phyloP scores from a whole-genome alignment of 2,113 vertebrate genomes.

The Albula goreensis region DNA sequence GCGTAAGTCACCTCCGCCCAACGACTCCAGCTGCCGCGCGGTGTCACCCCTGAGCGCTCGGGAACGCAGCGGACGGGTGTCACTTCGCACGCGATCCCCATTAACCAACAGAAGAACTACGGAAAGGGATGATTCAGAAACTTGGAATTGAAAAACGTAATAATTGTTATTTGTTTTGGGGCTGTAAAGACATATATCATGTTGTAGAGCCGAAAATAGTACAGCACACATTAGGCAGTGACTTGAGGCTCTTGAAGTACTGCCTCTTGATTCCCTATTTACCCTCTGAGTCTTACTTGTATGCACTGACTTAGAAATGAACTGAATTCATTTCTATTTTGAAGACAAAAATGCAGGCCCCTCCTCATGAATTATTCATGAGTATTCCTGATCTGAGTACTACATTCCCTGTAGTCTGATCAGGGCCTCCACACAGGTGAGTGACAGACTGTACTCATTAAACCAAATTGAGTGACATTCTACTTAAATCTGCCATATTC shows the following conservation, averaged over 20 bases:
- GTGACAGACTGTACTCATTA: conserved; percentile 44
- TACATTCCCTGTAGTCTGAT: conserved; percentile 5
- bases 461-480: conserved; percentile 54
- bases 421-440: not conserved
- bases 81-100: not conserved
- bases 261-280: not conserved
- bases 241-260: not conserved
- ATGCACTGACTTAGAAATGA: not conserved
- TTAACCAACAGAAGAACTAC: not conserved
- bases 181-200: not conserved
- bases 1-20: conserved; percentile 41
- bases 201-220: conserved; percentile 6
- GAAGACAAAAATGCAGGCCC: not conserved
- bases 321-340: conserved; percentile 9
- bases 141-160: not conserved
- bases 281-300: not conserved
- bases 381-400: not conserved
- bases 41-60: conserved; percentile 7
- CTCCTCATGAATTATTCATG: not conserved
- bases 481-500: conserved; percentile 43
- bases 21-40: conserved; percentile 26
- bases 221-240: not conserved
- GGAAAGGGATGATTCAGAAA: not conserved
- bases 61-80: not conserved
- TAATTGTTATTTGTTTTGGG: not conserved